Evolutionary conservation across 2,113 vertebrate genomes (phyloP).

Genomic region (Addax nasomaculatus): DNA sequence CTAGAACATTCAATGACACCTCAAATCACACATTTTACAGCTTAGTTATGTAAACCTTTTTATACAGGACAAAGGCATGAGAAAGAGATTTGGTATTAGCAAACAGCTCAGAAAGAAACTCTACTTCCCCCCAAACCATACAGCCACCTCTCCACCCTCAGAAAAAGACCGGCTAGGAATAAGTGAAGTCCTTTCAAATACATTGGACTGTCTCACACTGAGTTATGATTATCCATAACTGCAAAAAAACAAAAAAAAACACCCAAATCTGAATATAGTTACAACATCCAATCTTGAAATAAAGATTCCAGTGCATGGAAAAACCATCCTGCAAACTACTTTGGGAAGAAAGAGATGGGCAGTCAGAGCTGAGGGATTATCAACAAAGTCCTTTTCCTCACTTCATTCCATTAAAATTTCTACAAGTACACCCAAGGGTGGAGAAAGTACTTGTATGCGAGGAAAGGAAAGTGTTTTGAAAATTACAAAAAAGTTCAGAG

Average conservation of each 20-base stretch:
- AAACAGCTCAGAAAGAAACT: not conserved
- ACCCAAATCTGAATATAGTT: not conserved
- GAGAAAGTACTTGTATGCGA: not conserved
- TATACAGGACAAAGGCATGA: not conserved
- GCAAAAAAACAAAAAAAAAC: not conserved
- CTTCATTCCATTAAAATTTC: not conserved
- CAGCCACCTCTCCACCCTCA: not conserved
- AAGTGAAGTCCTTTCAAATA: slow-evolving; percentile 3
- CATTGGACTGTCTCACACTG: not conserved
- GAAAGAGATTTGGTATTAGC: not conserved
- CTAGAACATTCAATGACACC: not conserved
- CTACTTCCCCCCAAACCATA: not conserved
- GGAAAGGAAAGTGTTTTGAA: not conserved
- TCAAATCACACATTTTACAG: not conserved
- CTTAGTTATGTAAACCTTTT: not conserved
- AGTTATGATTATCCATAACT: not conserved
- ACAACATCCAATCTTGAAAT: not conserved
- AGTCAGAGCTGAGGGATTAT: not conserved
- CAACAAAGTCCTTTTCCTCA: not conserved
- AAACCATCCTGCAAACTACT: not conserved
- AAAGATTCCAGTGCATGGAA: not conserved
- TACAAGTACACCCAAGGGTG: not conserved
- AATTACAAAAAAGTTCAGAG: not conserved
- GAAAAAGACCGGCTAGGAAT: not conserved
- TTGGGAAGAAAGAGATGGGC: not conserved